Base-by-base conservation (phyloP, 2,797 vertebrate species). In the Macropus fuliginosus region DNA sequence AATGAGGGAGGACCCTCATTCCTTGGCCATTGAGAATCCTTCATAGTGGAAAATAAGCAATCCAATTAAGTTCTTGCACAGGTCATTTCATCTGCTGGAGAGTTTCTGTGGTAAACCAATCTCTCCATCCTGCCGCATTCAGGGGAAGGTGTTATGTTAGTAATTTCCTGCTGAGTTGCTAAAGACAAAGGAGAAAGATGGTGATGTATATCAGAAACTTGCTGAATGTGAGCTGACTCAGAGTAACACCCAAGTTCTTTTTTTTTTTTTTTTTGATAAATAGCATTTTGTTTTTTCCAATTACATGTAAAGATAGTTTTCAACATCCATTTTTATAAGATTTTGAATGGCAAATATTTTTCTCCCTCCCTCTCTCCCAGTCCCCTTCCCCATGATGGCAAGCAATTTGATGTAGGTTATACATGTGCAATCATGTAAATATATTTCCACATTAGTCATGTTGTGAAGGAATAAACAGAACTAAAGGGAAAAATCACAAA, bases 111-210 rank as follows among this genome's bases (percentile, higher is more conserved):
- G 93, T 92, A 92, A 95, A 91, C 91, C 93, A 93, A 91, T 34
- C n/a, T 31, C 89, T 56, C 18, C 28, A 93, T 93, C 81, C 93
- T 94, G 93, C 93, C 91, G 55, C 66, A 31, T 94, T 81, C 92
- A 91, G 91, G 54, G 91, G 93, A 96, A 95, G 90, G 94, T 13
- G 2, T 56, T 21, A 16, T 55, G 18, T 62, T 93, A 55, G 55
- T 95, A 52, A 95, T 54, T 96, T 97, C 94, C 95, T 97, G 94
- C 81, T 90, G 89, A 95, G 91, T 90, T 54, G 92, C 92, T 93
- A 52, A 91, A 52, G 91, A 93, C 91, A 89, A 92, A 56, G 89
- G 56, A 89, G 59, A 57, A 94, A 93, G 91, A 90, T 50, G 93
- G 87, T 87, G 91, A 55, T 56, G 57, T 90, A 50, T 28, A 56